Base-by-base conservation (phyloP, 1,140 invertebrate genomes). In the Drosophila lowei region DNA sequence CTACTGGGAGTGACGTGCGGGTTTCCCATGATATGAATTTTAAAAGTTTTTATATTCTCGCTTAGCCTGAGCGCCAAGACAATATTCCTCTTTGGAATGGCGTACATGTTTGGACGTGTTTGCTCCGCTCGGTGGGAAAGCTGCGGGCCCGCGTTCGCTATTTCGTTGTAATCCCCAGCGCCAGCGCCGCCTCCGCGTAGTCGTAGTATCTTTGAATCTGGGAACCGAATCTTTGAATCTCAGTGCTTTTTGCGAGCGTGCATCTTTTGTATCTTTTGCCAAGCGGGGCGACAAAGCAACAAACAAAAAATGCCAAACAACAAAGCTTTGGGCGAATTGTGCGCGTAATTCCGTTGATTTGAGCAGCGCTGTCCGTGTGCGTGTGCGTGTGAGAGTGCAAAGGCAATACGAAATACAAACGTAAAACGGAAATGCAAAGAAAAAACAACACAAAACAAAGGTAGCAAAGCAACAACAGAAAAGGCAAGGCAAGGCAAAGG, bases 351-450 rank as follows among this genome's bases (percentile, higher is more conserved):
- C 70, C 67, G 65, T 62, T 52, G 54, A 48, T 44, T 41, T 38
- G 47, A 21, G 57, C 46, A 52, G 56, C 47, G 30, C 11, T 65
- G 52, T 47, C 47, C 60, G 57, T 44, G 67, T 77, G 57, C 49
- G 74, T 67, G 62, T 48, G 76, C 54, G 44, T 50, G 53, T 44
- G 52, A 28, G 50, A 50, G 61, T 66, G 67, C 48, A 48, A 62
- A 70, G 61, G 64, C 85, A 86, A 74, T 56, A 81, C 64, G 64
- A 85, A 86, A 74, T 56, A 81, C 77, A 81, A 85, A 74, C 77
- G 55, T 56, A 86, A 85, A 85, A 21, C 81, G 77, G 73, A 85
- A 85, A 86, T 85, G 83, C 81, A 88, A 85, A 86, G 79, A 85
- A 75, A 50, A 75, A 30, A 59, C 23, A 59, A 63, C 56, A 71